Percentiles rank a stretch among this genome's conserved stretches.
Conservation (phyloP, 2,797 vertebrate genomes). For the Pitangus sulphuratus region DNA sequence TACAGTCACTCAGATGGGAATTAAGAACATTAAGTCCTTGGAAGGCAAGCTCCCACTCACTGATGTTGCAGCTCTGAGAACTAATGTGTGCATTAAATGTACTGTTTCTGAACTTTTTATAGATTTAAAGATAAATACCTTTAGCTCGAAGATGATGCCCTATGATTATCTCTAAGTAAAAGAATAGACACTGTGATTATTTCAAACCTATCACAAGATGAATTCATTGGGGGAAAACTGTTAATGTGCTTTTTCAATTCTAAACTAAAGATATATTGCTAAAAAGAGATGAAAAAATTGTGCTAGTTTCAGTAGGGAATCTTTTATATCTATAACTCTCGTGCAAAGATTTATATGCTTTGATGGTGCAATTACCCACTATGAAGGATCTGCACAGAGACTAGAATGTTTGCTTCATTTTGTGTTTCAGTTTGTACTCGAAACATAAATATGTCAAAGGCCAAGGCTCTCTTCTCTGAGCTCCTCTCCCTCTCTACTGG, state of each 20-base stretch:
- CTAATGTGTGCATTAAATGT: not conserved
- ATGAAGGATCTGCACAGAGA: not conserved
- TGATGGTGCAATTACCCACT: not conserved
- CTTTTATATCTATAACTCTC: not conserved
- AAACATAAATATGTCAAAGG: not conserved
- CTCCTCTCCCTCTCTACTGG: not conserved
- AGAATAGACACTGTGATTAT: not conserved
- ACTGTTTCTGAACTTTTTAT: slow-evolving; percentile 16
- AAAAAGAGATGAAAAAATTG: not conserved
- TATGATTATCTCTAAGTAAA: not conserved
- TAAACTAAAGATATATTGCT: slow-evolving; percentile 9
- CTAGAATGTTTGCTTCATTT: not conserved
- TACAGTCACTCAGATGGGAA: not conserved
- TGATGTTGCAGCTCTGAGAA: not conserved
- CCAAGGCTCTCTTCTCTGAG: not conserved
- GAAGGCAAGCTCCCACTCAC: not conserved
- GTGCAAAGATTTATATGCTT: not conserved
- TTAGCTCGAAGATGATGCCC: not conserved
- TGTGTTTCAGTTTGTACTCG: not conserved
- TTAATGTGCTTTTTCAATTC: not conserved
- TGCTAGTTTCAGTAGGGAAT: not conserved
- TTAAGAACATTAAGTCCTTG: not conserved
- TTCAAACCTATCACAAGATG: slow-evolving; percentile 2
- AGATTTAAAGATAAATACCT: slow-evolving; percentile 14
- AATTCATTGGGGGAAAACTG: not conserved